phyloP scores from a whole-genome alignment of 2,888 invertebrate species.

The Eilema depressum region DNA sequence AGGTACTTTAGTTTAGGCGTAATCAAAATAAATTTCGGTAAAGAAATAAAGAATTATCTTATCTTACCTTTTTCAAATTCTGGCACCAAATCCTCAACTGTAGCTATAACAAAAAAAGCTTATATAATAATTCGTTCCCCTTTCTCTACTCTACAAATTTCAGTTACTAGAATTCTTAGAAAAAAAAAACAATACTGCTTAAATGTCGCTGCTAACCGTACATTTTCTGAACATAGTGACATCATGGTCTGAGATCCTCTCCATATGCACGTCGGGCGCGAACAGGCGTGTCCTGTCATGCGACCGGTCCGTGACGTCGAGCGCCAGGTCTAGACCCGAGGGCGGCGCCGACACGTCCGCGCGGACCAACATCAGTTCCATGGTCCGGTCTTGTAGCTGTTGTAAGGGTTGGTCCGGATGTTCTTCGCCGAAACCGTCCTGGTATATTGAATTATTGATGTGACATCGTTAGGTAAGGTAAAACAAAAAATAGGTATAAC shows the following conservation, averaged over 20 bases:
- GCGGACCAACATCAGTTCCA: slow-evolving; percentile 70
- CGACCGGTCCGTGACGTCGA: slow-evolving; percentile 58
- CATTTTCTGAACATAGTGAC: slow-evolving; percentile 70
- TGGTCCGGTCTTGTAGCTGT: slow-evolving; percentile 63
- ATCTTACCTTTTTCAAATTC: slow-evolving; percentile 68
- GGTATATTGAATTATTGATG: not conserved
- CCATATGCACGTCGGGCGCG: slow-evolving; percentile 63
- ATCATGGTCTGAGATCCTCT: slow-evolving; percentile 69
- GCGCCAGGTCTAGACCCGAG: slow-evolving; percentile 60
- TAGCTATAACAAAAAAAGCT: slow-evolving; percentile 56
- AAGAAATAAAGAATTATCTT: too few relatives aligned
- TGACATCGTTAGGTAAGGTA: not conserved
- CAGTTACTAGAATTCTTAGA: too few relatives aligned
- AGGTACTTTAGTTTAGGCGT: too few relatives aligned
- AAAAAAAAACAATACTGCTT: not conserved
- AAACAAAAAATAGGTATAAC: too few relatives aligned
- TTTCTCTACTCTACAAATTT: too few relatives aligned
- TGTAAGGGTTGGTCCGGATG: slow-evolving; percentile 64
- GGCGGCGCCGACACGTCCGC: slow-evolving; percentile 51
- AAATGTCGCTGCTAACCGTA: slow-evolving; percentile 43
- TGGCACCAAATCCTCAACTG: slow-evolving; percentile 55
- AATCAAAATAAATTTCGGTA: not conserved
- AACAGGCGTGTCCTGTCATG: slow-evolving; percentile 62
- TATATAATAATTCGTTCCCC: not conserved
- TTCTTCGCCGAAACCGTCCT: slow-evolving; percentile 81